phyloP scores from a whole-genome alignment of 2,113 vertebrate genomes.

The Rhinoptilus africanus region DNA sequence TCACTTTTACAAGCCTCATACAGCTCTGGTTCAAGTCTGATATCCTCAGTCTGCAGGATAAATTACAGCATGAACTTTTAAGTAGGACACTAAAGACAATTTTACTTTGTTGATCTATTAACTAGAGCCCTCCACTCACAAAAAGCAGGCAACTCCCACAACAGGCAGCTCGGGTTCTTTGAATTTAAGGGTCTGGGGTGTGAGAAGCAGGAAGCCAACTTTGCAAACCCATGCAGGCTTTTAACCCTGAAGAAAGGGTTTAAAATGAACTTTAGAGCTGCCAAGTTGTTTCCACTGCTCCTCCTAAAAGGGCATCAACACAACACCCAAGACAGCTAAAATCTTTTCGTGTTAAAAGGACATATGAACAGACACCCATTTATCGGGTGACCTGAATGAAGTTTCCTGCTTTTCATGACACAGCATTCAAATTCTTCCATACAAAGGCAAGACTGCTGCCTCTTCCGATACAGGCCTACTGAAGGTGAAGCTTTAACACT shows the following conservation, averaged over 20 bases:
- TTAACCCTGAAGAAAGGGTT: neutral
- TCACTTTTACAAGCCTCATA: constrained; percentile 91
- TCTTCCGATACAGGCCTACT: neutral
- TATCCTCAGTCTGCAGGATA: constrained; percentile 87
- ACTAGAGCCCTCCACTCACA: neutral
- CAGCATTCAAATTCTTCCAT: neutral
- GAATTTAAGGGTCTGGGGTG: neutral
- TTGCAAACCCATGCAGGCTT: neutral
- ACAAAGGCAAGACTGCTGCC: neutral
- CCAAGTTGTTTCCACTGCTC: neutral
- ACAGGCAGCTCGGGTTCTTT: neutral
- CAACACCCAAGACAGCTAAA: neutral
- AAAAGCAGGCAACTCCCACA: neutral
- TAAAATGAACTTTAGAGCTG: neutral
- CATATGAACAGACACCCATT: neutral
- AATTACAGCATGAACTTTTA: neutral
- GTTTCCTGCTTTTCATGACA: neutral
- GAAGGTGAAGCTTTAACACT: neutral
- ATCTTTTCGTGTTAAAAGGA: neutral
- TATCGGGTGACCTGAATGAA: neutral
- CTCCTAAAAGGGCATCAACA: neutral
- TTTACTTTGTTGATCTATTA: neutral
- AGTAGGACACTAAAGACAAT: neutral
- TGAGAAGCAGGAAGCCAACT: neutral
- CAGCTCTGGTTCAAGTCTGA: constrained; percentile 93